Conservation (phyloP, 2,797 vertebrate species). For the Zalophus californianus region DNA sequence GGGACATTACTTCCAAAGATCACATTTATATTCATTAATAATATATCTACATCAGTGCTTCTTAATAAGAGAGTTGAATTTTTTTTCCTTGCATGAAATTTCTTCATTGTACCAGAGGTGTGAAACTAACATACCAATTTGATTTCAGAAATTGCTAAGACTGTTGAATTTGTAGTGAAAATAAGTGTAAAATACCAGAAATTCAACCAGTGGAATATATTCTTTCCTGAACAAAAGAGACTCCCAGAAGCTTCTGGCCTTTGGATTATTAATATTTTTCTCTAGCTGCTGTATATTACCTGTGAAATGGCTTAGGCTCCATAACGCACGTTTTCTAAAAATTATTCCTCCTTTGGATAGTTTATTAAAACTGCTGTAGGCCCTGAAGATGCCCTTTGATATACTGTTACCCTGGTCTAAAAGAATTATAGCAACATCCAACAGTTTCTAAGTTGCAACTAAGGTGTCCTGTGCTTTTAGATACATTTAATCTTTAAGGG, state of each 20-base stretch:
- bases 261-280: neutral
- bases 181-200: neutral
- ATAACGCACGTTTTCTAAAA: neutral
- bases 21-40: neutral
- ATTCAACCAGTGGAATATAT: neutral
- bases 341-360: neutral
- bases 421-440: neutral
- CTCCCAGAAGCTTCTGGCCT: neutral
- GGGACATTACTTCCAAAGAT: neutral
- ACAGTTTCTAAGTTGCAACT: neutral
- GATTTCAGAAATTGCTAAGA: neutral
- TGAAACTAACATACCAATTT: neutral
- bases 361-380: neutral
- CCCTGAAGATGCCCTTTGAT: neutral
- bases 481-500: neutral
- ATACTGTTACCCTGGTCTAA: neutral
- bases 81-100: neutral
- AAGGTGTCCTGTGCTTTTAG: neutral
- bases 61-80: neutral
- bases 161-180: neutral
- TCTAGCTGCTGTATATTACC: neutral
- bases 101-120: neutral
- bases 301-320: neutral
- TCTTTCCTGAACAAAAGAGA: conserved; percentile 20
- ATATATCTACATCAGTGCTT: neutral